Percentiles rank a stretch among this genome's conserved stretches.
These are phyloP conservation scores for Zaprionus capensis DNA, from an alignment of 1,140 invertebrate species.

Conservation along the genomic window DNA sequence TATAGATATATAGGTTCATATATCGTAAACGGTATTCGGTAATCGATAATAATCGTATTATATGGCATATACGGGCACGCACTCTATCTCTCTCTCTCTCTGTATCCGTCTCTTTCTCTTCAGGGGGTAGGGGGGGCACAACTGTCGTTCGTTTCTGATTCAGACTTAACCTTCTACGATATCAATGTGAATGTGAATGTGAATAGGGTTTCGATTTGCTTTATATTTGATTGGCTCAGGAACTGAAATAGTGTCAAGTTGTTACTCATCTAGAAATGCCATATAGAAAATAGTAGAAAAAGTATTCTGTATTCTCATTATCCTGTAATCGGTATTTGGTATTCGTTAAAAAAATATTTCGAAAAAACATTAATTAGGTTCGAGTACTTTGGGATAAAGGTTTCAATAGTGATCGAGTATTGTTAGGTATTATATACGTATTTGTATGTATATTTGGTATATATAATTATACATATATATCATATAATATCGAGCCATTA, in stretches of 20 bases:
- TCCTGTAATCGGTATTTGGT: constrained; percentile 17
- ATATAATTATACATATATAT: constrained; percentile 4
- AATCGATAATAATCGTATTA: constrained; percentile 38
- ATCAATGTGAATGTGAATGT: constrained; percentile 16
- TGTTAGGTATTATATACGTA: neutral
- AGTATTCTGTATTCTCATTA: constrained; percentile 13
- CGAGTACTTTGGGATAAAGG: constrained; percentile 15
- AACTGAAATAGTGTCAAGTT: constrained; percentile 41
- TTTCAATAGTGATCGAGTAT: constrained; percentile 5
- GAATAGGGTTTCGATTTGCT: neutral
- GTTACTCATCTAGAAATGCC: constrained; percentile 35
- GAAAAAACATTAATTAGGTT: constrained; percentile 31
- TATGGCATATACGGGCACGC: constrained; percentile 26
- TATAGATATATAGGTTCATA: constrained; percentile 51
- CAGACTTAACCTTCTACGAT: constrained; percentile 55
- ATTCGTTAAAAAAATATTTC: constrained; percentile 29
- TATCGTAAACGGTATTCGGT: constrained; percentile 41
- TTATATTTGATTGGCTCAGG: constrained; percentile 29
- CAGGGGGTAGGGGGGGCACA: constrained; percentile 25
- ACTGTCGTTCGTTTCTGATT: constrained; percentile 43
- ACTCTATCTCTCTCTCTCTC: neutral
- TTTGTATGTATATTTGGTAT: neutral
- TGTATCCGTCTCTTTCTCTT: neutral
- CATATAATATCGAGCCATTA: constrained; percentile 20
- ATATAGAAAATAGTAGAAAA: constrained; percentile 54